Conservation (phyloP, 2,888 invertebrate genomes). For the Acrobasis consociella region DNA sequence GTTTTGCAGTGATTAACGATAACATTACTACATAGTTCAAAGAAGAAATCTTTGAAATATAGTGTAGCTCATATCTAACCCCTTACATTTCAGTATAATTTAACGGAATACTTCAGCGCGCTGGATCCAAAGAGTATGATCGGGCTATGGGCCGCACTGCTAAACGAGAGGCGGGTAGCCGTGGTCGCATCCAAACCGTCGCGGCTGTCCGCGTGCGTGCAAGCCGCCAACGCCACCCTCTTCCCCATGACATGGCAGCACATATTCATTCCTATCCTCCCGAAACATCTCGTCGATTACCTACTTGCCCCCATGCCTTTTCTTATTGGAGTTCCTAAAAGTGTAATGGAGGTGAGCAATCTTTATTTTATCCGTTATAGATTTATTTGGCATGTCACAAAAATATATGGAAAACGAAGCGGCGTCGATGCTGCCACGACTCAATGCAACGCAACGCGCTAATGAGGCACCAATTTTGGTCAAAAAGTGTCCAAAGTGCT, state of each 20-base stretch:
- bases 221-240: slow-evolving; percentile 96
- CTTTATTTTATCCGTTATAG: background rate
- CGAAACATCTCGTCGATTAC: slow-evolving; percentile 94
- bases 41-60: too few relatives aligned
- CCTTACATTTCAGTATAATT: slow-evolving; percentile 88
- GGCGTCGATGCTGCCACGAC: too few relatives aligned
- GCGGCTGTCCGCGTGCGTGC: slow-evolving; percentile 94
- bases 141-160: slow-evolving; percentile 96
- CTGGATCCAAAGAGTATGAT: slow-evolving; percentile 97
- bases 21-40: too few relatives aligned
- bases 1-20: too few relatives aligned
- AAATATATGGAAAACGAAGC: too few relatives aligned
- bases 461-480: too few relatives aligned
- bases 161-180: slow-evolving; percentile 96
- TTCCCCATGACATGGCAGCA: slow-evolving; percentile 99
- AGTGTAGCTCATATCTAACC: slow-evolving; percentile 8
- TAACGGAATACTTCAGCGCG: slow-evolving; percentile 99
- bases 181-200: slow-evolving; percentile 95
- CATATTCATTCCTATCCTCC: slow-evolving; percentile 97
- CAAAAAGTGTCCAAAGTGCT: too few relatives aligned
- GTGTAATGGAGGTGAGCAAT: slow-evolving; percentile 87
- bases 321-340: slow-evolving; percentile 96
- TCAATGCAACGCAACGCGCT: too few relatives aligned
- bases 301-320: slow-evolving; percentile 98
- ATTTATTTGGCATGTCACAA: too few relatives aligned